Evolutionary conservation across 2,113 vertebrate species (phyloP).

Genomic region (Aegotheles bennettii): DNA sequence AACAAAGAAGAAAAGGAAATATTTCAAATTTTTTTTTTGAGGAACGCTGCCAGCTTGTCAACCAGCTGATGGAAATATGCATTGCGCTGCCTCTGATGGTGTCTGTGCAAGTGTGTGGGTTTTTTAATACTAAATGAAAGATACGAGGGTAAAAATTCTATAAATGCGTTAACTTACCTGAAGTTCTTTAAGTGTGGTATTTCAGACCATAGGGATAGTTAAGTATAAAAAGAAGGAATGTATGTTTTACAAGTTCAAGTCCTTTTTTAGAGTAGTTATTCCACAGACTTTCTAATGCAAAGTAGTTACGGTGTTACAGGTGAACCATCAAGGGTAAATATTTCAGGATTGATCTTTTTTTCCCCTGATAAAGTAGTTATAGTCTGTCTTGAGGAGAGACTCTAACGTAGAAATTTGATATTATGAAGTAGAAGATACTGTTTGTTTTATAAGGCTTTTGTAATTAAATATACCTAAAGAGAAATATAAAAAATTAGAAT

Average conservation of each 20-base stretch:
- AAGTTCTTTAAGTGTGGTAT: not conserved
- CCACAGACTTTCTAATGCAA: not conserved
- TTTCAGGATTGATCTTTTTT: not conserved
- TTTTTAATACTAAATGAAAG: not conserved
- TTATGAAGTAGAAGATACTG: not conserved
- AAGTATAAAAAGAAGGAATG: not conserved
- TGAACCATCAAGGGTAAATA: not conserved
- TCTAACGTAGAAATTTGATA: not conserved
- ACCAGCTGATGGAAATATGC: not conserved
- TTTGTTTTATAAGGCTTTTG: not conserved
- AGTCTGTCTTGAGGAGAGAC: not conserved
- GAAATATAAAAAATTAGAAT: not conserved
- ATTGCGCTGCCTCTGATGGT: not conserved
- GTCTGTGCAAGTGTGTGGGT: not conserved
- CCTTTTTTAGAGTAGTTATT: not conserved
- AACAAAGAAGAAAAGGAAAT: not conserved
- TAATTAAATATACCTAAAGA: not conserved
- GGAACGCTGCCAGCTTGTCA: not conserved
- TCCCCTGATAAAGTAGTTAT: fast-evolving
- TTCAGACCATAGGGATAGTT: not conserved
- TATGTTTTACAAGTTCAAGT: not conserved
- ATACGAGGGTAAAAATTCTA: not conserved
- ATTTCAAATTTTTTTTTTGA: not conserved
- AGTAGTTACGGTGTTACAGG: not conserved
- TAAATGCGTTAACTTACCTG: not conserved